phyloP scores from a whole-genome alignment of 2,797 vertebrate genomes.

The Calcarius lapponicus region DNA sequence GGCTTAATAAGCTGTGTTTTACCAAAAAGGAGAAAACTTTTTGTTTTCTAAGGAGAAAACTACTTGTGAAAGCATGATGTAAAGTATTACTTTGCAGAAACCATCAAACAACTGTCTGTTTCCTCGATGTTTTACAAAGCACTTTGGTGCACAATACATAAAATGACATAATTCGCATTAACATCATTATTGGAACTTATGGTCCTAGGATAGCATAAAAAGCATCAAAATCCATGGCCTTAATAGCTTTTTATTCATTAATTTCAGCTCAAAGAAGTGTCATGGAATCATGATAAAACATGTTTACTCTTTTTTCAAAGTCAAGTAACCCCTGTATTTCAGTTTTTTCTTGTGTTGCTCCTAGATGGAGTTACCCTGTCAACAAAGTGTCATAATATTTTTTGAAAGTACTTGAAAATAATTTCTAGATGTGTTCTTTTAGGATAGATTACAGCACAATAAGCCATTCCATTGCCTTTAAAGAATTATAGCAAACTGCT shows the following conservation, averaged over 20 bases:
- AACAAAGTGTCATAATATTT: constrained; percentile 12
- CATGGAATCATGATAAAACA: neutral
- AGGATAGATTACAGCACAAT: neutral
- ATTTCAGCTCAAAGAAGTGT: neutral
- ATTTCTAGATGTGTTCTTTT: neutral
- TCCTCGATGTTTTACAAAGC: neutral
- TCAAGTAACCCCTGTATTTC: neutral
- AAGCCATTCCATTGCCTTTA: neutral
- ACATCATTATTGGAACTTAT: neutral
- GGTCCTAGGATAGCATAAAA: neutral
- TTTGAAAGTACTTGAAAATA: neutral
- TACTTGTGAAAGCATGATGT: neutral
- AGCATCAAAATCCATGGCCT: neutral
- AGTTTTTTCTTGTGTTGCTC: neutral
- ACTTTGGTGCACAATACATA: neutral
- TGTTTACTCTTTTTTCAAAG: neutral
- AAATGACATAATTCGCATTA: neutral
- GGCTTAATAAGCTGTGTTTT: neutral
- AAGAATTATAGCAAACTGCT: neutral
- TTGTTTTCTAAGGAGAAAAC: neutral
- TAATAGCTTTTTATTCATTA: neutral
- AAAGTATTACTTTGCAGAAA: neutral
- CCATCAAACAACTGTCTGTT: neutral
- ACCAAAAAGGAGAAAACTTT: neutral
- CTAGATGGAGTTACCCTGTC: neutral